Conservation (phyloP, 1,140 invertebrate species). For the Calephelis virginiensis region DNA sequence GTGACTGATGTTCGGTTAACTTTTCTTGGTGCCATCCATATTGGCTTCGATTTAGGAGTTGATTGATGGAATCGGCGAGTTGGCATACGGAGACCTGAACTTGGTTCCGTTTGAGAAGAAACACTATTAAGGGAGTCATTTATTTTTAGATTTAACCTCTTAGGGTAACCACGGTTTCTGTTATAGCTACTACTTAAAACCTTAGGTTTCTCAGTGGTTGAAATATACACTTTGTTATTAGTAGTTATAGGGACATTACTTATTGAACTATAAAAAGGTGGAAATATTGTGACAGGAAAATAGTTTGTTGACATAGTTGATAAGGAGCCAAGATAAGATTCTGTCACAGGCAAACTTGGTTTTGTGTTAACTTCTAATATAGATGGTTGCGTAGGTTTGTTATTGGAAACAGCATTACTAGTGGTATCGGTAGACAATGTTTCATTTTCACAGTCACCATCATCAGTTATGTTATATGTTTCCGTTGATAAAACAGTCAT, state of each 20-base stretch:
- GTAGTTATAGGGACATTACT: constrained; percentile 42
- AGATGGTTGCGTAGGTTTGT: constrained; percentile 41
- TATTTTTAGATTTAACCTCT: constrained; percentile 53
- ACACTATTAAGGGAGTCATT: constrained; percentile 65
- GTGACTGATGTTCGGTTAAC: constrained; percentile 37
- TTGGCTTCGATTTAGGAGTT: constrained; percentile 58
- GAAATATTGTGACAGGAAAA: constrained; percentile 5
- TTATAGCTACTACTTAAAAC: constrained; percentile 43
- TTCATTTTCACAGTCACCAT: constrained; percentile 68
- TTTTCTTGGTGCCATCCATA: constrained; percentile 62
- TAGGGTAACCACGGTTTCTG: constrained; percentile 62
- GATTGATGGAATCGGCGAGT: constrained; percentile 59
- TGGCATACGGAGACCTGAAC: constrained; percentile 25
- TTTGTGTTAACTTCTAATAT: constrained; percentile 34
- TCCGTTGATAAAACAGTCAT: constrained; percentile 73
- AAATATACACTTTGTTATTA: constrained; percentile 46
- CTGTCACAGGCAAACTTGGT: constrained; percentile 32
- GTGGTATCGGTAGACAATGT: constrained; percentile 22
- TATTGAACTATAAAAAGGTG: constrained; percentile 35
- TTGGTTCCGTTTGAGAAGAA: constrained; percentile 41
- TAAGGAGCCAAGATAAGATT: constrained; percentile 30
- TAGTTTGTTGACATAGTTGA: constrained; percentile 26
- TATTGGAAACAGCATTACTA: not conserved
- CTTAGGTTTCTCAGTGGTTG: constrained; percentile 46
- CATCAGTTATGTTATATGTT: constrained; percentile 65